A percentile compares a stretch with the other conserved stretches of the same genome.
Conservation (phyloP, 2,888 invertebrate genomes). For the Lasioglossum lativentre region DNA sequence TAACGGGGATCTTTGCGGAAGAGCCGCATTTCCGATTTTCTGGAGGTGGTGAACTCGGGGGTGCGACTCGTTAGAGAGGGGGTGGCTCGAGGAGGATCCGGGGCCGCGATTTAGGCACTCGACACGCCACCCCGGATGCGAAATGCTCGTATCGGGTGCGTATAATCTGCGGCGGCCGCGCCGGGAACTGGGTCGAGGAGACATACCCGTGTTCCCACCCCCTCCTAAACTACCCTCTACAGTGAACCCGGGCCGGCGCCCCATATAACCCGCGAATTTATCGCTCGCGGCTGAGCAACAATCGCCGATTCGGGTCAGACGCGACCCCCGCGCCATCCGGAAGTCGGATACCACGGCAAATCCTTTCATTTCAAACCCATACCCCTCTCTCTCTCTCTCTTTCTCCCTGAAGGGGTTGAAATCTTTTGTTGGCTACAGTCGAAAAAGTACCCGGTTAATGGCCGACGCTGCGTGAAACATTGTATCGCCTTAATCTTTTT, state of each 20-base stretch:
- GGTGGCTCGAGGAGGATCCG: constrained; percentile 2
- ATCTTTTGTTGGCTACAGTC: background rate
- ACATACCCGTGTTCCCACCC: constrained; percentile 57
- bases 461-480: constrained; percentile 11
- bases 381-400: background rate
- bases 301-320: constrained; percentile 74
- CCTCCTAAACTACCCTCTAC: constrained; percentile 6
- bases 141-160: constrained; percentile 65
- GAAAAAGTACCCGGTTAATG: background rate
- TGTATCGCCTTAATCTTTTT: constrained; percentile 3
- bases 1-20: constrained; percentile 14
- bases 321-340: constrained; percentile 56
- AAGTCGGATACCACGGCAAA: constrained; percentile 39
- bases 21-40: constrained; percentile 10
- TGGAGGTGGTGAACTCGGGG: background rate
- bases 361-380: constrained; percentile 24
- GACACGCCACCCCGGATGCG: constrained; percentile 41
- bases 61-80: constrained; percentile 9
- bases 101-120: constrained; percentile 44
- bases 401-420: background rate
- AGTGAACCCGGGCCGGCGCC: constrained; percentile 35
- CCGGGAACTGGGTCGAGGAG: constrained; percentile 72
- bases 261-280: constrained; percentile 68
- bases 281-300: constrained; percentile 74
- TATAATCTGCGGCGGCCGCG: constrained; percentile 60